Conservation (phyloP, 2,113 vertebrate genomes). For the Plotosus lineatus region DNA sequence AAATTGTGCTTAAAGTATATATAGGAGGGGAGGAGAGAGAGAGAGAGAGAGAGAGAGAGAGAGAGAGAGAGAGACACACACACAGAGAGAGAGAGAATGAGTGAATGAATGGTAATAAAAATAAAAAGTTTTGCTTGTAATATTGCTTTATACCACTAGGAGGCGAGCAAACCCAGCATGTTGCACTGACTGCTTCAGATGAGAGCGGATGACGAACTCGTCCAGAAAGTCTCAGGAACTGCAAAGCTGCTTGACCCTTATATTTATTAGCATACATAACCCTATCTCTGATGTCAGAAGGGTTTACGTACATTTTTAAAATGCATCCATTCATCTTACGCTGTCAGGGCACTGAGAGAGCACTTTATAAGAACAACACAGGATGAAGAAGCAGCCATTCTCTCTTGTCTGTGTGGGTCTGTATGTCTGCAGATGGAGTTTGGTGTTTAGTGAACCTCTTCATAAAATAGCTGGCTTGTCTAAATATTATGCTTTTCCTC, state of each 20-base stretch:
- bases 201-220: conserved; percentile 3
- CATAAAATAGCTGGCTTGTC: conserved; percentile 49
- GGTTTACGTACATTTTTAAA: background rate
- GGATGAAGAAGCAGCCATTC: conserved; percentile 9
- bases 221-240: conserved; percentile 1
- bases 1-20: no score
- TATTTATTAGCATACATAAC: background rate
- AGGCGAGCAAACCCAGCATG: conserved; percentile 26
- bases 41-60: no score
- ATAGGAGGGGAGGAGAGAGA: no score
- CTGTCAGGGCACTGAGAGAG: conserved; percentile 4
- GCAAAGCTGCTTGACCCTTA: background rate
- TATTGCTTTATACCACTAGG: conserved; percentile 34
- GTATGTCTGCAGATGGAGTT: background rate
- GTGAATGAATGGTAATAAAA: no score
- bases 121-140: background rate
- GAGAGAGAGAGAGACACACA: no score
- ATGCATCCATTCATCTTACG: background rate
- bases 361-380: conserved; percentile 12
- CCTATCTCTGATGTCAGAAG: background rate
- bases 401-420: conserved; percentile 1
- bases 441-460: conserved; percentile 56
- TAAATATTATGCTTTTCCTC: conserved; percentile 53
- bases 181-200: background rate
- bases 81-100: no score